Base-by-base conservation (phyloP, 2,113 vertebrate genomes). In the Todiramphus saurophagus region DNA sequence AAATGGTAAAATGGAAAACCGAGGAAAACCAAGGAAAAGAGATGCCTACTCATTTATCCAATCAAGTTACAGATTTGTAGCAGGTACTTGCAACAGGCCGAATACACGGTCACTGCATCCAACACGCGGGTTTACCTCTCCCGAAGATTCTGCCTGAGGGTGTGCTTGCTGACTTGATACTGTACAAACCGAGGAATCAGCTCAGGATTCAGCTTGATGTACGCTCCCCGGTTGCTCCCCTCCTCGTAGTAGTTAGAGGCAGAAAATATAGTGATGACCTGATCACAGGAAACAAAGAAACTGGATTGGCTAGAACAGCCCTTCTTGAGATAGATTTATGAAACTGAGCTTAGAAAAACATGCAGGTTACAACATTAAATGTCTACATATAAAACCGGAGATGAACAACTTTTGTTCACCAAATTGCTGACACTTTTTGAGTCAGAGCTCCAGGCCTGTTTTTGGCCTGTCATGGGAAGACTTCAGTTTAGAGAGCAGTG, bases 181-280 rank as follows among this genome's bases (percentile, higher is more conserved):
- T 99, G 99, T 94, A 99, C 98, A 95, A 99, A 99, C 11, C 97
- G 98, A 27, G 98, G 99, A 12, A 83, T 79, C 55, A 98, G 93
- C 30, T 98, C 98, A 33, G 97, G 97, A 25, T 98, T 98, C 94
- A 99, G 90, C 97, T 98, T 99, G 93, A 99, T 93, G 83, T 99
- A 99, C 1, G 99, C 99, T 0, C 99, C 99, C 7, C 98, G 98
- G 97, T 99, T 99, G 93, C 99, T 99, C 91, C 99, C 99, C 90
- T 99, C 99, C 95, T 99, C 99, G 0, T 99, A 99, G 88, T 99
- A 99, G 97, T 99, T 99, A 39, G 99, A 99, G 4, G 99, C 99
- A 60, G 99, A 99, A 98, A 99, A 99, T 91, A 99, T 97, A 53
- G 99, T 99, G 97, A 99, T 98, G 39, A 99, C 99, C 99, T 99